Evolutionary conservation across 2,797 vertebrate genomes (phyloP).

Genomic region (Luscinia luscinia): DNA sequence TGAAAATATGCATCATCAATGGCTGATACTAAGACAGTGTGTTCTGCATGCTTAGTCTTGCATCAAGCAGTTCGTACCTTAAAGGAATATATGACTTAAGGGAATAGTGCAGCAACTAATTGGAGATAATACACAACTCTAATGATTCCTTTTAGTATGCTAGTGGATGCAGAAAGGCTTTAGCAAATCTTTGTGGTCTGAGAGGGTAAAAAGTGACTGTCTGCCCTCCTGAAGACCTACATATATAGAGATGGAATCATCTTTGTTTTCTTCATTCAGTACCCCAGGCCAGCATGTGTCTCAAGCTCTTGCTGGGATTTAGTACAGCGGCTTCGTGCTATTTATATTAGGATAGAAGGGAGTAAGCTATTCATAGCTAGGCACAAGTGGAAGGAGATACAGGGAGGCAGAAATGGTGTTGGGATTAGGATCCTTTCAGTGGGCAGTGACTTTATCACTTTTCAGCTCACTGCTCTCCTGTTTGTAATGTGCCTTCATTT

Average conservation of each 20-base stretch:
- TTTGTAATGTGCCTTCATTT: background rate
- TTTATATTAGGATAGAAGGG: slow-evolving; percentile 17
- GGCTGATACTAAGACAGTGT: background rate
- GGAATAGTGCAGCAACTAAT: background rate
- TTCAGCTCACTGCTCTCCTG: background rate
- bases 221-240: background rate
- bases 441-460: background rate
- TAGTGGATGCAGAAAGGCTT: background rate
- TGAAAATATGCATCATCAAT: background rate
- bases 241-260: background rate
- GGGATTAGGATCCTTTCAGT: slow-evolving; percentile 29
- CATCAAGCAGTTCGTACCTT: background rate
- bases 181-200: background rate
- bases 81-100: background rate
- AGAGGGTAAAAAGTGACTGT: background rate
- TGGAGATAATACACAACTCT: background rate
- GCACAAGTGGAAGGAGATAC: background rate
- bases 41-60: background rate
- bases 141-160: background rate
- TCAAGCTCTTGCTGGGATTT: slow-evolving; percentile 13
- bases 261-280: slow-evolving; percentile 25
- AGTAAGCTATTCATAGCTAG: background rate
- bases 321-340: slow-evolving; percentile 15
- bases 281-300: background rate
- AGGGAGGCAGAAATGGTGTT: background rate